These are phyloP conservation scores for Drosophila mettleri DNA, from an alignment of 2,888 invertebrate genomes.

Conservation along the genomic window DNA sequence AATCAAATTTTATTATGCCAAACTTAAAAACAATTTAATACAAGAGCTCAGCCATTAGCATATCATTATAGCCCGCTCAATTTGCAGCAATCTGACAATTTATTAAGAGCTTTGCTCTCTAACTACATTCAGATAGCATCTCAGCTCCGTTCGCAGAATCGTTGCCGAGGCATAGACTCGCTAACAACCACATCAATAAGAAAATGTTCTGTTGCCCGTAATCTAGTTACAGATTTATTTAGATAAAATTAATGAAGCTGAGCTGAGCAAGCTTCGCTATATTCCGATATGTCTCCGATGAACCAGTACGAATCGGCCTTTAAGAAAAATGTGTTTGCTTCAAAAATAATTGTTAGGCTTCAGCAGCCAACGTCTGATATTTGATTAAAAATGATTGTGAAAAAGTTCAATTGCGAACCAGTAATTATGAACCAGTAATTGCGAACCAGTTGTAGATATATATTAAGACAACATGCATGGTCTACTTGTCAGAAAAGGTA, in stretches of 20 bases:
- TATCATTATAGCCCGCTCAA: constrained; percentile 4
- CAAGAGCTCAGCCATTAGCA: background rate
- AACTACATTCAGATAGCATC: background rate
- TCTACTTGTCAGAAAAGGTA: too few species aligned
- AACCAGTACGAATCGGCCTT: too few species aligned
- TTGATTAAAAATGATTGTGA: background rate
- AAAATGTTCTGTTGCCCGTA: background rate
- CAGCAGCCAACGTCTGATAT: too few species aligned
- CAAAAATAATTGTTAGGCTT: too few species aligned
- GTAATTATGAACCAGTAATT: too few species aligned
- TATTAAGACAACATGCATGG: too few species aligned
- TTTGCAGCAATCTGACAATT: background rate
- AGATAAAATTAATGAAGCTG: background rate
- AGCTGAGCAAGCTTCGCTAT: background rate
- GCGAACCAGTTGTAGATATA: too few species aligned
- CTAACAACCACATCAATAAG: background rate
- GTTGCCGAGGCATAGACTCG: too few species aligned
- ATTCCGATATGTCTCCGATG: background rate
- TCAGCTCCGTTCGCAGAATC: background rate
- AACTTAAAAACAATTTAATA: constrained; percentile 5
- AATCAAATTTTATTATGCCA: constrained; percentile 9
- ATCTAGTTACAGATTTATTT: background rate
- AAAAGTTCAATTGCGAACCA: background rate
- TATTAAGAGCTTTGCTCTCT: background rate
- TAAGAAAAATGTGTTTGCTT: too few species aligned